These are phyloP conservation scores for Drosophila mojavensis DNA, from an alignment of 1,140 invertebrate genomes.

Conservation along the genomic window DNA sequence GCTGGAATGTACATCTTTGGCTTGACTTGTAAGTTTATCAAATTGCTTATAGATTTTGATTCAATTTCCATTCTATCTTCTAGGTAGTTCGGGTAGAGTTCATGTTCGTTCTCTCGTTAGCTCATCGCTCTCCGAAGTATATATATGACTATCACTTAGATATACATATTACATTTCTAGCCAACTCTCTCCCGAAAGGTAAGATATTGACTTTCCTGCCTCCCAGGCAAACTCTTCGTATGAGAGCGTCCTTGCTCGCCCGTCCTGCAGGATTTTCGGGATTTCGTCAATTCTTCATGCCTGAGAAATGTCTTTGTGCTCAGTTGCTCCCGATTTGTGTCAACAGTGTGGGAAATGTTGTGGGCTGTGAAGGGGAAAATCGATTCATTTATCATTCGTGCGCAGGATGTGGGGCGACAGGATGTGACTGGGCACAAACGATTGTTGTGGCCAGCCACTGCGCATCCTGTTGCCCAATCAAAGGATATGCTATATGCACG, in stretches of 20 bases:
- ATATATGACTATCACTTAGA: no score
- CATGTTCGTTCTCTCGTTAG: no score
- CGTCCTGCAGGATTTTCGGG: background rate
- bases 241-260: background rate
- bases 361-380: constrained; percentile 37
- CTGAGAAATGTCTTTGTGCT: background rate
- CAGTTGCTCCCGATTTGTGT: constrained; percentile 13
- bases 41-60: no score
- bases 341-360: constrained; percentile 49
- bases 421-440: constrained; percentile 65
- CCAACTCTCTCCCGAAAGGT: no score
- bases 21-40: no score
- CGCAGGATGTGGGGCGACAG: constrained; percentile 39
- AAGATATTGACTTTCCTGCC: no score
- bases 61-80: no score
- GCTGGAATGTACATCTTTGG: no score
- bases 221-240: background rate
- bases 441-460: constrained; percentile 11
- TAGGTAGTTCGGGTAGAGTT: no score
- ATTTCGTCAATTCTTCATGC: constrained; percentile 19
- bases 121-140: no score
- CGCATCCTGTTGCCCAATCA: constrained; percentile 3
- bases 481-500: background rate
- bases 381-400: constrained; percentile 66
- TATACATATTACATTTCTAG: no score